Conservation (phyloP, 2,113 vertebrate species). For the Alethe diademata region DNA sequence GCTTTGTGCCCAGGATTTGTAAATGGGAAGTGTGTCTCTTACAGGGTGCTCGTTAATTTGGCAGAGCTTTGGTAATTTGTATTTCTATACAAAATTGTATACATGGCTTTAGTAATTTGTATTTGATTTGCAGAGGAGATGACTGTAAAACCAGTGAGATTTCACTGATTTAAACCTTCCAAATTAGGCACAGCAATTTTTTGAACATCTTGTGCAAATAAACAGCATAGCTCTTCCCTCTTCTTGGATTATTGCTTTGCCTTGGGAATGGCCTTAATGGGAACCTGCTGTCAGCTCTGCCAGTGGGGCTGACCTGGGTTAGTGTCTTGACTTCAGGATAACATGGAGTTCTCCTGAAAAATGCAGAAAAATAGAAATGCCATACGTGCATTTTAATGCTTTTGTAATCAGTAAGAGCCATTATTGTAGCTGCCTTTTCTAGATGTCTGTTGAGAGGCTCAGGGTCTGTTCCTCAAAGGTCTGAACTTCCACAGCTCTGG, state of each 20-base stretch:
- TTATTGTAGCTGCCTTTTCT: not conserved
- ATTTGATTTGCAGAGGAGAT: not conserved
- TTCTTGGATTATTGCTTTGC: not conserved
- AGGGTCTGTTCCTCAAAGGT: not conserved
- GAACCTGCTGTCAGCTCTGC: not conserved
- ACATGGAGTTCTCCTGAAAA: not conserved
- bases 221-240: not conserved
- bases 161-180: not conserved
- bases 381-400: not conserved
- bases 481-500: not conserved
- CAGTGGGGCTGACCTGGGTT: not conserved
- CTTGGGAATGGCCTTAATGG: not conserved
- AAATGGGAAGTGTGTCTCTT: not conserved
- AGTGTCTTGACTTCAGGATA: not conserved
- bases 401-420: not conserved
- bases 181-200: conserved; percentile 1
- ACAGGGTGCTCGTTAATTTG: not conserved
- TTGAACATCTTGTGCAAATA: not conserved
- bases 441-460: not conserved
- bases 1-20: not conserved
- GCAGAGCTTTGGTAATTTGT: not conserved
- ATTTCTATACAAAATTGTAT: not conserved
- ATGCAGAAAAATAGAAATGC: not conserved
- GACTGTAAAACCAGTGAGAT: not conserved
- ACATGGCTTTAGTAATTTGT: not conserved